These are phyloP conservation scores for Alfaro cultratus DNA, from an alignment of 2,797 vertebrate genomes.

Conservation along the genomic window DNA sequence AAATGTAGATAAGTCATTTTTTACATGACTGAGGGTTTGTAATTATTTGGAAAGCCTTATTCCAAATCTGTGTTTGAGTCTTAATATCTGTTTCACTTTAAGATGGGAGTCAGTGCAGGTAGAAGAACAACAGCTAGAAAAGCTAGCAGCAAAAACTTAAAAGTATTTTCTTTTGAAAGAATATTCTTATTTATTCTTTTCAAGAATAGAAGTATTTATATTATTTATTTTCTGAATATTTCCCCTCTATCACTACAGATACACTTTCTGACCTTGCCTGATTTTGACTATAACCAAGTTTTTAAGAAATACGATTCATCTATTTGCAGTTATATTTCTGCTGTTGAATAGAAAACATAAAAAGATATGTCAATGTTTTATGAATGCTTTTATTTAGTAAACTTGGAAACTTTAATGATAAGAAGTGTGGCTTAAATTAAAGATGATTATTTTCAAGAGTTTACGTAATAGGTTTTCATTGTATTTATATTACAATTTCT, in stretches of 20 bases:
- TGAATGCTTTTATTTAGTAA: constrained; percentile 23
- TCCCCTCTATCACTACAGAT: constrained; percentile 53
- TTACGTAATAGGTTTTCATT: not conserved
- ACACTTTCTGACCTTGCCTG: constrained; percentile 26
- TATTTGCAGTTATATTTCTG: constrained; percentile 39
- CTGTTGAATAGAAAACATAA: constrained; percentile 37
- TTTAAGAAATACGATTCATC: constrained; percentile 52
- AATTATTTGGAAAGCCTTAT: not conserved
- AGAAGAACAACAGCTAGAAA: not conserved
- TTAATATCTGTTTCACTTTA: not conserved
- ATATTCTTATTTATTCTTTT: constrained; percentile 72
- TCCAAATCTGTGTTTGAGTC: not conserved
- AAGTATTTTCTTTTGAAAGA: constrained; percentile 28
- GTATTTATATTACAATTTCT: not conserved
- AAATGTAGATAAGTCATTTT: not conserved
- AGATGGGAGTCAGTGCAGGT: not conserved
- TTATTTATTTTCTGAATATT: constrained; percentile 78
- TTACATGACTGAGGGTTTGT: not conserved
- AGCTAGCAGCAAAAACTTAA: constrained; percentile 2
- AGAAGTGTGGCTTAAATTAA: constrained; percentile 6
- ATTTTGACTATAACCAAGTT: constrained; percentile 25
- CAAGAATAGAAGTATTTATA: constrained; percentile 26
- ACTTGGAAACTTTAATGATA: constrained; percentile 13
- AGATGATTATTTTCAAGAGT: constrained; percentile 14
- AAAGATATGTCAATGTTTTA: constrained; percentile 22